Base-by-base conservation (phyloP, 1,140 invertebrate genomes). In the Pantala flavescens region DNA sequence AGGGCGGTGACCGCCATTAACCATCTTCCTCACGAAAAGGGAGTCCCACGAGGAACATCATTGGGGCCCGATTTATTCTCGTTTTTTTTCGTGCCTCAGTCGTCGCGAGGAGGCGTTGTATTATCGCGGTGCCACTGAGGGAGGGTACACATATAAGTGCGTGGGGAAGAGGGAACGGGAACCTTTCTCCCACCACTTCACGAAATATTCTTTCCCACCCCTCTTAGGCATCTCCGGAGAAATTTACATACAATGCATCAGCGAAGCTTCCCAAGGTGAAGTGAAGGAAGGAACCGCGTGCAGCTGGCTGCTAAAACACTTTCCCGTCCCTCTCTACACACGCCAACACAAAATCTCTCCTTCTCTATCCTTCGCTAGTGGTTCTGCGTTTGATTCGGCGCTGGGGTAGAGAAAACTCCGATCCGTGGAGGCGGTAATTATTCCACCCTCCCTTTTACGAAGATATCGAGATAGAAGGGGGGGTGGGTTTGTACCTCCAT, bases 201-300 rank as follows among this genome's bases (percentile, higher is more conserved):
- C 49, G 12, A 21, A 63, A 63, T 63, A 63, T 63, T 21, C 49
- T 21, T 63, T 21, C 49, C 49, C 49, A 63, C 49, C 49, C 49
- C n/a, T 19, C 49, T 16, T 21, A 63, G 49, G 49, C 49, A 63
- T 63, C 49, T 63, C 49, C 12, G 16, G n/a, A 19, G 49, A 63
- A 63, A 63, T 63, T 63, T 63, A 63, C 49, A 63, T 63, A 63
- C 49, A 63, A 63, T 63, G 49, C 49, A 63, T 63, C 49, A 63
- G 49, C 12, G 49, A 21, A 16, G 49, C 49, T 63, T 63, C 49
- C 28, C 49, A 63, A 63, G 49, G 49, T 63, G 49, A 63, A 63
- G 49, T 63, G 16, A 63, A 63, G 49, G 49, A 63, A 63, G 49
- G 49, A 63, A 16, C 49, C 49, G 49, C 12, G 49, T 63, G 49